Evolutionary conservation across 2,797 vertebrate genomes (phyloP), one percentile per base, ranked within the genome.

Genomic region (Neoniphon sammara): DNA sequence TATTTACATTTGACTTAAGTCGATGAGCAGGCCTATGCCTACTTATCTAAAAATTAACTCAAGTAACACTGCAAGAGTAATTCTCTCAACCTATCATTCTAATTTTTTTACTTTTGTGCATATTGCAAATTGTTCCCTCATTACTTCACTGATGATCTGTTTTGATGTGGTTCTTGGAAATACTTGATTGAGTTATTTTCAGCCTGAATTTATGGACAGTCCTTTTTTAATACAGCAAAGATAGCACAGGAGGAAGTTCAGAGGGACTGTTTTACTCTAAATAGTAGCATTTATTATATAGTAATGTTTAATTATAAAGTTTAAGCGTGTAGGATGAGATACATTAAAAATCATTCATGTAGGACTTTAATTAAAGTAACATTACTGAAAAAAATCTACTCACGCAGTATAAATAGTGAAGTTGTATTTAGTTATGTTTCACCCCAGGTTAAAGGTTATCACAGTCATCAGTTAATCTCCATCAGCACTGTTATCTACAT

Each of bases 401-500:
- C 27, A 17, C 36, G 18, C 30, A 39, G 21, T 47, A 15, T 31
- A 36, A 65, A 62, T 8, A 9, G 25, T n/a, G 4, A n/a, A 36
- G 25, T 54, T 49, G 27, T 58, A 34, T 65, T 64, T 2, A 52
- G 7, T 70, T 64, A 64, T 1, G 1, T 30, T 67, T 18, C 68
- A 62, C 47, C 27, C 74, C 31, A 0, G 65, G 49, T 57, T 79
- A 81, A 76, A 85, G 87, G 86, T 90, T 78, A 89, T 54, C 69
- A 47, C 47, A 70, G 68, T 76, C 61, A 76, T 76, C 49, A 2
- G 61, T 55, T 67, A 60, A 54, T 73, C 73, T 90, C 81, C 71
- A 86, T 91, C 87, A 88, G 17, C 50, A 25, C 57, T 80, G 83
- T 85, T 89, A 88, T 87, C 87, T 84, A 5, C 17, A 23, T 80